Evolutionary conservation across 2,888 invertebrate genomes (phyloP), one percentile per base, ranked within the genome.

Genomic region (Brachyopa scutellaris): DNA sequence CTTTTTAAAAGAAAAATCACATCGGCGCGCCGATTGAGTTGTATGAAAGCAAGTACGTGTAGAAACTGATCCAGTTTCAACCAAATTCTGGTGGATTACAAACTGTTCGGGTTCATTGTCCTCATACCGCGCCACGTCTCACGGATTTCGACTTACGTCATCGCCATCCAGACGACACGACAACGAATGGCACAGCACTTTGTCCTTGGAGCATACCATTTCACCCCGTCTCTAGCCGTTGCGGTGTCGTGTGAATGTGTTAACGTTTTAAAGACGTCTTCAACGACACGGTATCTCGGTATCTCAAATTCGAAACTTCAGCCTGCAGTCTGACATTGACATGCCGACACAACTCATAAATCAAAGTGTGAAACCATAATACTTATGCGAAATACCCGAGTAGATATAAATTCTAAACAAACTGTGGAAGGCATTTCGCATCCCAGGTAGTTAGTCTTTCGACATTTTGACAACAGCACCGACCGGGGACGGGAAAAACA

Each of bases 271-370:
- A 47, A 62, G 23, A 21, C 47, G 33, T 67, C 67, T 67, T 33
- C 31, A 42, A 61, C 45, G 61, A 45, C 45, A 45, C 42, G 19
- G 61, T 31, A 26, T 36, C 57, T 57, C 15, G 13, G 23, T 53
- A 26, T 61, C 45, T 33, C 17, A 19, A 31, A 17, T 31, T 15
- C 8, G 9, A 49, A 17, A 49, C 49, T 49, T 29, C 49, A 49
- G 59, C 29, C 69, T 29, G 19, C 69, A n/a, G 70, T 61, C 70
- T 59, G 70, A 61, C 61, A 69, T 70, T 70, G 70, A 70, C 61
- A 70, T 51, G 57, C 59, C 49, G 70, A 59, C 59, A 70, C 40
- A 70, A 61, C 38, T 61, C 70, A 51, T 70, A 70, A 70, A 70
- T 70, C 61, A 61, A 61, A 51, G 59, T 13, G 36, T 47, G 31